phyloP scores from a whole-genome alignment of 2,797 vertebrate genomes.

The Arvicola amphibius region DNA sequence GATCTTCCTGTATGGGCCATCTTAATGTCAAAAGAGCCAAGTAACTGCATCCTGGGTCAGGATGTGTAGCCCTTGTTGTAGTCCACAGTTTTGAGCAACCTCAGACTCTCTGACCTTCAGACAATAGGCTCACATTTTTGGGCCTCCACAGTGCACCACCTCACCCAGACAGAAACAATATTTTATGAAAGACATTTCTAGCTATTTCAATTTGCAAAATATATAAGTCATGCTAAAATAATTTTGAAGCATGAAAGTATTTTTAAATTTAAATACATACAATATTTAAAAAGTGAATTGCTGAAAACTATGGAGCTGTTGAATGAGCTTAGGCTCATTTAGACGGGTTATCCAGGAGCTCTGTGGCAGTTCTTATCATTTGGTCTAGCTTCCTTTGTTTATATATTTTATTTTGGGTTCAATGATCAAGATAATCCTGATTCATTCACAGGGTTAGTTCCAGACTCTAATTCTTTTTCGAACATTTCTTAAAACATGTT shows the following conservation, averaged over 20 bases:
- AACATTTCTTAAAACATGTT: background rate
- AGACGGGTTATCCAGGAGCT: background rate
- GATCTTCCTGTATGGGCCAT: too few relatives aligned
- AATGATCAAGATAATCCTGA: background rate
- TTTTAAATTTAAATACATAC: background rate
- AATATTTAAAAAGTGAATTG: background rate
- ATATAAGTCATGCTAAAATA: background rate
- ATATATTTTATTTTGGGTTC: background rate
- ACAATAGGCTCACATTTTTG: too few relatives aligned
- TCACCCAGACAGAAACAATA: background rate
- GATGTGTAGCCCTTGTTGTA: too few relatives aligned
- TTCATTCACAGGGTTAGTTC: background rate
- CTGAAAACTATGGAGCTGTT: background rate
- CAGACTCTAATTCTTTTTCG: background rate
- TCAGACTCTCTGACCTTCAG: too few relatives aligned
- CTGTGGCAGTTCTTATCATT: background rate
- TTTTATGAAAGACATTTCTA: slow-evolving; percentile 16
- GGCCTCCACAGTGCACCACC: too few relatives aligned
- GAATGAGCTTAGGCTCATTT: background rate
- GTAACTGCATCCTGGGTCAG: too few relatives aligned
- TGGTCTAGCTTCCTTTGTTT: background rate
- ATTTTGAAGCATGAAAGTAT: background rate
- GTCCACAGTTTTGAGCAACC: too few relatives aligned
- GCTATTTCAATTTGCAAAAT: background rate
- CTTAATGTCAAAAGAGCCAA: too few relatives aligned